Percentiles rank a stretch among this genome's conserved stretches.
phyloP scores from a whole-genome alignment of 1,140 invertebrate genomes.

The Ips nitidus region DNA sequence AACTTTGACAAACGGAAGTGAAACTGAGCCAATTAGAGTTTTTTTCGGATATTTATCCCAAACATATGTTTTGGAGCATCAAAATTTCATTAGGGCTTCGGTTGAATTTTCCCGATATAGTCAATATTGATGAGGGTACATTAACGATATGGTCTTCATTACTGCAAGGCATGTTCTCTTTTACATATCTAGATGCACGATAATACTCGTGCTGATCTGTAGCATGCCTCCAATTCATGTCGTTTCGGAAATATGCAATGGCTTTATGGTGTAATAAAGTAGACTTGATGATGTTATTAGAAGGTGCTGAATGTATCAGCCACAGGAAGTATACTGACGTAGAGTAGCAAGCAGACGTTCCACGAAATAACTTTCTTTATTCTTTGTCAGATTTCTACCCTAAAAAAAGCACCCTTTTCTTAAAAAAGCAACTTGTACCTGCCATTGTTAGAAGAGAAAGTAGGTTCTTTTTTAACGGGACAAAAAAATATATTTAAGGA shows the following conservation, averaged over 20 bases:
- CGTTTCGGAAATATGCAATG: conserved; percentile 29
- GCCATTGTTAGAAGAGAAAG: no score
- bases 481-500: no score
- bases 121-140: conserved; percentile 28
- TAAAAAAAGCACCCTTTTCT: no score
- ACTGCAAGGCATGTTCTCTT: conserved; percentile 33
- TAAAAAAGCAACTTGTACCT: no score
- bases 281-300: conserved; percentile 32
- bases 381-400: no score
- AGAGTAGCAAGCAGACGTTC: no score
- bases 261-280: conserved; percentile 33
- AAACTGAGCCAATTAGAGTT: background rate
- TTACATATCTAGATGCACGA: conserved; percentile 35
- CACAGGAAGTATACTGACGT: background rate
- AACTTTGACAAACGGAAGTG: background rate
- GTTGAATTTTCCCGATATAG: conserved; percentile 3
- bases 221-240: conserved; percentile 30
- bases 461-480: no score
- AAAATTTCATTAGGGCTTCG: no score
- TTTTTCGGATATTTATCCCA: background rate
- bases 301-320: conserved; percentile 15
- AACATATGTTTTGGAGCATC: no score
- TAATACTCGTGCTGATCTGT: conserved; percentile 32
- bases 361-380: no score
- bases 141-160: conserved; percentile 34